Base-by-base conservation (phyloP, 2,888 invertebrate genomes). In the Diaprepes abbreviatus region DNA sequence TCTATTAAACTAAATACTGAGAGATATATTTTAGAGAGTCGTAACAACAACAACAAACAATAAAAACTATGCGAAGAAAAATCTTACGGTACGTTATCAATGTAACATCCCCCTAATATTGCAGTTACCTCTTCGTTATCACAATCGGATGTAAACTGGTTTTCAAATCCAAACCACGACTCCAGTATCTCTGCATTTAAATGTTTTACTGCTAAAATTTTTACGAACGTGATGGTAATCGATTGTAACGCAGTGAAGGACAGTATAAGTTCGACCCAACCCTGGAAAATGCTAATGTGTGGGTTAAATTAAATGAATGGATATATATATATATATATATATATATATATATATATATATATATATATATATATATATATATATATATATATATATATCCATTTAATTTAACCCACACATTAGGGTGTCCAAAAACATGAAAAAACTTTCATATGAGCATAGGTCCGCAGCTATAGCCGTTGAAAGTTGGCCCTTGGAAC, bases 61-160 rank as follows among this genome's bases (percentile, higher is more conserved):
- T n/a, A n/a, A n/a, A n/a, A n/a, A n/a, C n/a, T n/a, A n/a, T n/a
- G n/a, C n/a, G n/a, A n/a, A n/a, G n/a, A n/a, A n/a, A n/a, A n/a
- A n/a, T n/a, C n/a, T n/a, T n/a, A n/a, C n/a, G n/a, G n/a, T n/a
- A n/a, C n/a, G n/a, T n/a, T n/a, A n/a, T n/a, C n/a, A n/a, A n/a
- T n/a, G 14, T 33, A 36, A 14, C 3, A 52, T 5, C 40, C 38
- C 52, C 24, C 52, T 38, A 45, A 12, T 24, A 63, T 6, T 28
- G 21, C 12, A 36, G 40, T 55, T 33, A 43, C 12, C 52, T 35
- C 35, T 19, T 19, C 12, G 55, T 52, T 64, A 43, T 64, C 31
- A 19, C 36, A 50, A 40, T 65, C 35, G 48, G 36, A 57, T 58
- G 28, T 48, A 50, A 65, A 65, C 57, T 48, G 58, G 65, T 57